Evolutionary conservation across 53 echinoderm and acorn worm species (phyloP).

Genomic region (Arbacia lixula): DNA sequence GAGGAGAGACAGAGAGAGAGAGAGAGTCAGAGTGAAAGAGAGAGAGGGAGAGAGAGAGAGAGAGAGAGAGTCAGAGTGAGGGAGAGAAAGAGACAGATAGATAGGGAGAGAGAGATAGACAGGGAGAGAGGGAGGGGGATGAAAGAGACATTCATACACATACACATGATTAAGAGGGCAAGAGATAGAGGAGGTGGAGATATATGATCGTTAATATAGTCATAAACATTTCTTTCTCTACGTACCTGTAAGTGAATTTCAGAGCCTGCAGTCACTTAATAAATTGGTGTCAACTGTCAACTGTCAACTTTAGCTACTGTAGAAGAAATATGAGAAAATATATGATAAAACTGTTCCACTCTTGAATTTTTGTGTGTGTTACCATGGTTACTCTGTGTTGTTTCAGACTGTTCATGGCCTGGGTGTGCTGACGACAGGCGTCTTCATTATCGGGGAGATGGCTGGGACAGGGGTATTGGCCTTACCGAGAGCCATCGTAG

Average conservation of each 20-base stretch:
- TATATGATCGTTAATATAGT: too few relatives aligned
- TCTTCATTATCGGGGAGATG: slow-evolving; percentile 95
- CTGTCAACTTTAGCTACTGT: too few relatives aligned
- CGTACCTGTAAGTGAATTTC: too few relatives aligned
- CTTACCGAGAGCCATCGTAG: slow-evolving; percentile 73
- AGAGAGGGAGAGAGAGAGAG: background rate
- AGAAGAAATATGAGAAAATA: background rate
- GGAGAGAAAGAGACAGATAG: background rate
- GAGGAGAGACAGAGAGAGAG: background rate
- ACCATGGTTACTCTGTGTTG: background rate
- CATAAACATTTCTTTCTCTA: too few relatives aligned
- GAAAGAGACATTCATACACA: too few relatives aligned
- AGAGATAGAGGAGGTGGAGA: too few relatives aligned
- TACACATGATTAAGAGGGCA: too few relatives aligned
- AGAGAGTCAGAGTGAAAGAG: background rate
- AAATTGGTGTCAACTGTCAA: too few relatives aligned
- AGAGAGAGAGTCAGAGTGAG: background rate
- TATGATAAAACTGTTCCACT: background rate
- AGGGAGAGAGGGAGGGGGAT: background rate
- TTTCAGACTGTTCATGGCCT: slow-evolving; percentile 11
- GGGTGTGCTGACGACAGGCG: slow-evolving; percentile 76
- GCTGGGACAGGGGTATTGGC: slow-evolving; percentile 90
- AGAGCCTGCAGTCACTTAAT: too few relatives aligned
- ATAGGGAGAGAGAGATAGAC: background rate
- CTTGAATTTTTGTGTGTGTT: too few relatives aligned